Conservation (phyloP, 2,888 invertebrate genomes). For the Caprella mutica region DNA sequence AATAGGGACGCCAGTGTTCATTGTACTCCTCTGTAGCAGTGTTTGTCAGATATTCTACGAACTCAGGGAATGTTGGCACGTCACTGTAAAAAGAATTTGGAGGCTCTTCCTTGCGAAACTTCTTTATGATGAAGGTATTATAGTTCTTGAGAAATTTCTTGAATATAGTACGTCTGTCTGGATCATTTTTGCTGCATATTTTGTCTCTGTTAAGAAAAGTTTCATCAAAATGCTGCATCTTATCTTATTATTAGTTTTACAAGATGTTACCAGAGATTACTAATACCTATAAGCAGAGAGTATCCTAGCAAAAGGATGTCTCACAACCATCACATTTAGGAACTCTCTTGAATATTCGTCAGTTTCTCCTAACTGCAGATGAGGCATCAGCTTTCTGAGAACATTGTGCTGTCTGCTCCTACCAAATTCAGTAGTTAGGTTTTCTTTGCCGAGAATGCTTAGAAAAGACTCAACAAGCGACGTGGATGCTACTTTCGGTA, state of each 20-base stretch:
- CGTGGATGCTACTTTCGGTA: constrained; percentile 24
- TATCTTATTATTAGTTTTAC: no score
- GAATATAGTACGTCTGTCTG: background rate
- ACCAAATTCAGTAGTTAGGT: background rate
- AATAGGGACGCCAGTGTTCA: constrained; percentile 34
- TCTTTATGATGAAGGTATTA: constrained; percentile 15
- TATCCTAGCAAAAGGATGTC: constrained; percentile 27
- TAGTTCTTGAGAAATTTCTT: constrained; percentile 10
- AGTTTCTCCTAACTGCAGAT: background rate
- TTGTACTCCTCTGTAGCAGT: constrained; percentile 23
- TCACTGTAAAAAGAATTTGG: constrained; percentile 7
- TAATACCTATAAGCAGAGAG: constrained; percentile 28
- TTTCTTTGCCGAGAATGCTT: background rate
- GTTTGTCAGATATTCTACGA: constrained; percentile 20
- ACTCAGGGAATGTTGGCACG: constrained; percentile 28
- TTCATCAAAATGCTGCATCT: background rate
- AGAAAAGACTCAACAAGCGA: constrained; percentile 14
- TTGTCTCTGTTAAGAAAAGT: constrained; percentile 16
- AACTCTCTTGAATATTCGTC: constrained; percentile 4
- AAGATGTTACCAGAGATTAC: no score
- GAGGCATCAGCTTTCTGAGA: constrained; percentile 13
- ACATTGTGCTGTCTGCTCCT: constrained; percentile 8
- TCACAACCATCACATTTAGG: constrained; percentile 16
- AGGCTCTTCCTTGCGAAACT: constrained; percentile 8
- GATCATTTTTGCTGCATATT: constrained; percentile 3